Evolutionary conservation across 1,140 invertebrate species (phyloP), one percentile per base, ranked within the genome.

Genomic region (Calephelis virginiensis): DNA sequence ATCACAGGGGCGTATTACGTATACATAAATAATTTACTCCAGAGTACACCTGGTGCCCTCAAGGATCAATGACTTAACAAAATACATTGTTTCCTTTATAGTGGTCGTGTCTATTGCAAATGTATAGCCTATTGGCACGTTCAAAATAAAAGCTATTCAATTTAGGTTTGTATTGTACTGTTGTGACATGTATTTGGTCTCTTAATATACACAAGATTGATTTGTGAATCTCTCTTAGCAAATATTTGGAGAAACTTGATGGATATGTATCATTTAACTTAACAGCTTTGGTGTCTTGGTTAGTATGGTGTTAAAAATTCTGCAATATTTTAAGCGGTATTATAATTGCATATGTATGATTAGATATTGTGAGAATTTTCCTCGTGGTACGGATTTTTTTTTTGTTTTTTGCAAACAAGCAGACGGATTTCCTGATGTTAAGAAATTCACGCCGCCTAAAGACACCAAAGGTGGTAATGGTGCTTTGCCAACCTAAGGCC

Each of bases 171-270:
- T 75, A 74, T 81, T 76, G 78, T 81, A 70, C 64, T 78, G 65
- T 75, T 75, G 69, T 85, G 82, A 85, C 82, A 83, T 68, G 63
- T 73, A 74, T 78, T 77, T 77, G 73, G 75, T 71, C 67, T 71
- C 75, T 83, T 75, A 80, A 81, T 82, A 76, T 76, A 78, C 78
- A 77, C 71, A 83, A 83, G 81, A 85, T 82, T 77, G 83, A 85
- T 85, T 76, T 70, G 71, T 73, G 72, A 72, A 72, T 63, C 69
- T 70, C 66, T 63, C 47, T 59, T 68, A 73, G 66, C 14, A 60
- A 67, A 49, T 74, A 74, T 74, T 67, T 68, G 70, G 70, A 66
- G 48, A 60, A 61, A 68, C 74, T 72, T 72, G 53, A 56, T 56
- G 37, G 53, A 56, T 56, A 28, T 37, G 53, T 37, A 56, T 56